Conservation (phyloP, 2,113 vertebrate genomes). For the Phocoena phocoena region DNA sequence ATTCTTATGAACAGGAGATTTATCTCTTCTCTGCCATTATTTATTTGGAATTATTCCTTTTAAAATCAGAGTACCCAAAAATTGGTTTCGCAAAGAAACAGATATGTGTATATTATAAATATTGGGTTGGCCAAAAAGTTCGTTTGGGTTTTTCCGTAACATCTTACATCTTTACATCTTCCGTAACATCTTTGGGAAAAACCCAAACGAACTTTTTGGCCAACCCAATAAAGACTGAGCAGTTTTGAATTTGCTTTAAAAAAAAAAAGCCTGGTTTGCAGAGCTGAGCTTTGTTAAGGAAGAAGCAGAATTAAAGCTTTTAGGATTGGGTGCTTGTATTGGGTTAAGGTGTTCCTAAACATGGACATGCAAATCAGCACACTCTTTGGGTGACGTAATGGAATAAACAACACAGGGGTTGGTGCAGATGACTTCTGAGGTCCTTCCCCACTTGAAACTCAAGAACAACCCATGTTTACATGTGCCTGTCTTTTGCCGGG, state of each 20-base stretch:
- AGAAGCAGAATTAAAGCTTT: background rate
- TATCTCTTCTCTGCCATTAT: background rate
- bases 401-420: background rate
- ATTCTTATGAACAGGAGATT: background rate
- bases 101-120: background rate
- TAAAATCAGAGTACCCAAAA: background rate
- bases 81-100: background rate
- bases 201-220: no score
- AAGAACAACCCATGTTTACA: background rate
- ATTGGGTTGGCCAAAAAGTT: no score
- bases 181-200: no score
- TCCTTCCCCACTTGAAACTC: background rate
- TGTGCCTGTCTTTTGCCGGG: background rate
- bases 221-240: background rate
- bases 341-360: background rate
- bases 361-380: background rate
- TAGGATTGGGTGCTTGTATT: background rate
- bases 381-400: background rate
- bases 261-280: background rate
- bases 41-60: slow-evolving; percentile 8
- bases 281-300: background rate
- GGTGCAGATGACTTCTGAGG: background rate
- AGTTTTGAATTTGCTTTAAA: background rate
- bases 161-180: no score
- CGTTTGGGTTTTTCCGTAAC: no score